Base-by-base conservation (phyloP, 2,113 vertebrate species). In the Menidia beryllina region DNA sequence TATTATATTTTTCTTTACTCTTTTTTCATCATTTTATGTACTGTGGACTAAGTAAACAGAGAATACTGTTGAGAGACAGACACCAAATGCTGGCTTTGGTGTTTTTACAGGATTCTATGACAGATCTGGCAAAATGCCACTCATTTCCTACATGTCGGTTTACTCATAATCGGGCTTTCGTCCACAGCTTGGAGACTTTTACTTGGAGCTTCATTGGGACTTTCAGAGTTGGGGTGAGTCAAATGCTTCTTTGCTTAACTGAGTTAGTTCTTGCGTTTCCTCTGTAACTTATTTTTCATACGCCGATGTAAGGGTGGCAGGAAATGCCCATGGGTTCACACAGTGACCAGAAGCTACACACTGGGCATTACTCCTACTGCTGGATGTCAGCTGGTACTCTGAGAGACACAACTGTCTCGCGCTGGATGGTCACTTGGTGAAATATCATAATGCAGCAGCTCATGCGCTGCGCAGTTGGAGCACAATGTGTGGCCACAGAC, bases 181-280 rank as follows among this genome's bases (percentile, higher is more conserved):
- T 90, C 91, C 91, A 66, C 90, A 99, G 98, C 95, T 99, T 78
- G 97, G 98, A 83, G 97, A 99, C 89, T 99, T 99, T 93, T 99
- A 99, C 90, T 91, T 98, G 93, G 97, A 99, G 91, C 96, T 99
- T 93, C 98, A 99, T 91, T 99, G 98, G 98, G 98, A 99, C 92
- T 99, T 99, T 93, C 97, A 99, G 94, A 99, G 97, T 90, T 99
- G 98, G 98, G 98, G 98, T 99, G 94, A 98, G 97, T 92, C 41
- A 1, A 23, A 24, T 60, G 47, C n/a, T n/a, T n/a, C n/a, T n/a
- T n/a, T n/a, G n/a, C n/a, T n/a, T n/a, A n/a, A n/a, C n/a, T n/a
- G n/a, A n/a, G n/a, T n/a, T n/a, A n/a, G n/a, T n/a, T n/a, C n/a
- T n/a, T n/a, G n/a, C n/a, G n/a, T n/a, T n/a, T n/a, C n/a, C n/a